Evolutionary conservation across 2,113 vertebrate species (phyloP), one percentile per base, ranked within the genome.

Genomic region (Actenoides hombroni): DNA sequence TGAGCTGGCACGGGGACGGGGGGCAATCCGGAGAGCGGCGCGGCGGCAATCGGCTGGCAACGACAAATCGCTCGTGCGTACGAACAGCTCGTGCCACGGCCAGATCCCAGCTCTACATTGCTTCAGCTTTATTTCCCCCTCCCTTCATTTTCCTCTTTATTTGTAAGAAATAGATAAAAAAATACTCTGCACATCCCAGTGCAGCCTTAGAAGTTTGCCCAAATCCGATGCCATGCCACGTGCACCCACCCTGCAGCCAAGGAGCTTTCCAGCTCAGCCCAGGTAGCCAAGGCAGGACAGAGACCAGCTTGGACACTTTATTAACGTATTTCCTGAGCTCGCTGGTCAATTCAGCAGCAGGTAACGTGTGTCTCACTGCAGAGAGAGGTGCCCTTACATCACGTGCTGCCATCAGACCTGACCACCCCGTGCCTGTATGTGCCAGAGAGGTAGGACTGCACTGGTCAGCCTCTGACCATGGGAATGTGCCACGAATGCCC

Each of bases 191-290:
- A 0, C 7, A 2, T 16, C 26, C 31, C 75, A 37, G 33, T 1
- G 11, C 35, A 40, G 44, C 10, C 5, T 6, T 2, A 3, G 17
- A 7, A 7, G 20, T 26, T 21, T 13, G 20, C 39, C 70, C 5
- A 3, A 11, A 2, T 2, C 11, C 15, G 39, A 8, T 14, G 4
- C 0, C 9, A 13, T 0, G 3, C 4, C 53, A 42, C 2, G 1
- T 2, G 7, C 33, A 19, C 0, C 31, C 71, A 9, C 6, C 0
- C 31, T 16, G 1, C 0, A 1, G 60, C 60, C 15, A 19, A 23
- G 23, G 39, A 18, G 23, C 1, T 24, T 9, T 56, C n/a, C 44
- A 54, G 60, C 44, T 28, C 1, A 19, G 37, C 60, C 54, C 44
- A 28, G 44, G 23, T 19, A 39, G 25, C 54, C 26, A 20, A 51